phyloP scores from a whole-genome alignment of 2,888 invertebrate genomes.

The Hofmannophila pseudospretella region DNA sequence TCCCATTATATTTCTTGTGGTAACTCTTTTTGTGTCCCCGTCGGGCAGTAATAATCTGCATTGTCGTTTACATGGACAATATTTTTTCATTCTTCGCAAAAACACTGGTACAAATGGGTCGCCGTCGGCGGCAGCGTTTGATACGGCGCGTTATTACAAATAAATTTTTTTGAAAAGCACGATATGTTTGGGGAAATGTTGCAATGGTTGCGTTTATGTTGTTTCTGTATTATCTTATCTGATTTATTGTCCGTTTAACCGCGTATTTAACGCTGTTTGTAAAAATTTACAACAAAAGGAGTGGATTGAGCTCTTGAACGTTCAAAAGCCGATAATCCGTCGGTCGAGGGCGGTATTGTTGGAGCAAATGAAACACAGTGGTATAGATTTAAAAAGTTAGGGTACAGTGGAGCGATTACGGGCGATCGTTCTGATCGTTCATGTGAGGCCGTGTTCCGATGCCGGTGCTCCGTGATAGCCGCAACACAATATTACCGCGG shows the following conservation, averaged over 20 bases:
- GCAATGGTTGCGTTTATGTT: slow-evolving; percentile 33
- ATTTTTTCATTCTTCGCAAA: slow-evolving; percentile 60
- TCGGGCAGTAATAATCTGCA: slow-evolving; percentile 63
- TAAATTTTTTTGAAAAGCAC: slow-evolving; percentile 41
- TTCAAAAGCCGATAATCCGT: slow-evolving; percentile 32
- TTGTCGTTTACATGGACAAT: slow-evolving; percentile 60
- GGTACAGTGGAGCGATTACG: slow-evolving; percentile 39
- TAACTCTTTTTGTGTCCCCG: slow-evolving; percentile 55
- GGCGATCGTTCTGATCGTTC: slow-evolving; percentile 35
- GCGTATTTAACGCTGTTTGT: slow-evolving; percentile 14
- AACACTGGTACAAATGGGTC: slow-evolving; percentile 43
- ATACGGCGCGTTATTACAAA: slow-evolving; percentile 48
- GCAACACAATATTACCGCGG: slow-evolving; percentile 58
- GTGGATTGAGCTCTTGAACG: slow-evolving; percentile 11
- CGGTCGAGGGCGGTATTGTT: slow-evolving; percentile 18
- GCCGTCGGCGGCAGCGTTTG: slow-evolving; percentile 44
- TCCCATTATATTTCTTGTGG: slow-evolving; percentile 45
- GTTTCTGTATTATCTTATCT: slow-evolving; percentile 38
- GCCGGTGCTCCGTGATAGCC: slow-evolving; percentile 47
- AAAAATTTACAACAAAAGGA: slow-evolving; percentile 11
- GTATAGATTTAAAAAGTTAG: slow-evolving; percentile 39
- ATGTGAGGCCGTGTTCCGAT: slow-evolving; percentile 23
- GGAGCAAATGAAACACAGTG: slow-evolving; percentile 34
- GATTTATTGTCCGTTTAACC: slow-evolving; percentile 26
- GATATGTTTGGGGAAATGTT: slow-evolving; percentile 37